A percentile compares a stretch with the other conserved stretches of the same genome.
Evolutionary conservation across 2,113 vertebrate genomes (phyloP).

Genomic region (Bucco capensis): DNA sequence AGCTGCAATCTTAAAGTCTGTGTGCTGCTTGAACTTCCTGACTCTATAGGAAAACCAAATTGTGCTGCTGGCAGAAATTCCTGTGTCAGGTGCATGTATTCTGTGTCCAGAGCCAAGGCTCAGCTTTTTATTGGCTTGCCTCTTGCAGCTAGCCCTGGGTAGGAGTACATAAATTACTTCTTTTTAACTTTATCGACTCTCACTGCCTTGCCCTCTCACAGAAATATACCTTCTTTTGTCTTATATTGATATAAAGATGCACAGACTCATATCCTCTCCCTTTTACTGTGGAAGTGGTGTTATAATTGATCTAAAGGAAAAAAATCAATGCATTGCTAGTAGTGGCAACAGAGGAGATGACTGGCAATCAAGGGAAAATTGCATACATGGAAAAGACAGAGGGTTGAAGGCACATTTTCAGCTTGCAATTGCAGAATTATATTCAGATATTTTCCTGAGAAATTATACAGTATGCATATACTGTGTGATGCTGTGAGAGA

Average conservation of each 20-base stretch:
- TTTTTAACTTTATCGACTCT: background rate
- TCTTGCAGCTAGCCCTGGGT: background rate
- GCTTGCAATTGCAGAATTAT: background rate
- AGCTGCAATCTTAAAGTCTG: background rate
- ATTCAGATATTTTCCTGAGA: background rate
- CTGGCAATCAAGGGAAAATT: background rate
- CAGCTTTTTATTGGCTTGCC: background rate
- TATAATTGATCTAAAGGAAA: background rate
- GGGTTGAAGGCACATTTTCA: background rate
- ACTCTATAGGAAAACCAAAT: background rate
- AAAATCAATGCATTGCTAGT: background rate
- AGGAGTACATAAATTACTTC: background rate
- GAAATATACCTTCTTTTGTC: background rate
- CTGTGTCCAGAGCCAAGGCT: background rate
- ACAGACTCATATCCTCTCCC: background rate
- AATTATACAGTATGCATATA: background rate
- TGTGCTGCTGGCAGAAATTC: constrained; percentile 6
- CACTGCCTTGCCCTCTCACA: background rate
- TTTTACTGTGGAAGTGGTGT: background rate
- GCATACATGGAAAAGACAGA: background rate
- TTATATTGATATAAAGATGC: background rate
- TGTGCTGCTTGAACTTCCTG: background rate
- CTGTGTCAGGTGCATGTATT: constrained; percentile 4
- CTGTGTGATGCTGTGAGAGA: background rate
- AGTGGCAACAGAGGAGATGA: background rate